Base-by-base conservation (phyloP, 2,888 invertebrate genomes). In the Cephus spinipes region DNA sequence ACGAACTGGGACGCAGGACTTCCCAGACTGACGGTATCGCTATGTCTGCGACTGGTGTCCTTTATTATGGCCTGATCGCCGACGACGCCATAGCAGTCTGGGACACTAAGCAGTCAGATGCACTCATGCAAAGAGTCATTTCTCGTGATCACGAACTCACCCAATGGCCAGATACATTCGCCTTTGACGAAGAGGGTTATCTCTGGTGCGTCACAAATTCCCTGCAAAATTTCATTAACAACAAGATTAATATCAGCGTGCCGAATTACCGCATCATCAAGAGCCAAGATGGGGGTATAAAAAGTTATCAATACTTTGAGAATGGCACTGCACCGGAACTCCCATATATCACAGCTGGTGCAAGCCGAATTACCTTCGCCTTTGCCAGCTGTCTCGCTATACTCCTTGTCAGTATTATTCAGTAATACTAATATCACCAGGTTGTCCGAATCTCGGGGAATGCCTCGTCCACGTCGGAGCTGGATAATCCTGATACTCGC, bases 1-100 rank as follows among this genome's bases (percentile, higher is more conserved):
- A 91, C 11, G 94, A 95, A 81, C 90, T 95, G 69, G 96, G 95
- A 0, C 86, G 91, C 0, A 95, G 95, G 87, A 90, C 92, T 0
- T 95, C 95, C 0, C 95, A 95, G 89, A 94, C 95, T 0, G 95
- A 95, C 85, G 96, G 96, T 0, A 95, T 96, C 95, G 93, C 94
- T 80, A 95, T 96, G 95, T 95, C 96, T 84, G 93, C 95, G 30
- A 92, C 92, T 31, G 96, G 96, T 3, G 89, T 94, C 9, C 92
- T 96, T 12, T 96, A 95, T 91, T 96, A 93, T 89, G 96, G 95
- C 71, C 92, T 96, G 35, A 90, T 96, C 77, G 94, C 94, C 76
- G 94, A 94, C 85, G 95, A 95, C 81, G 94, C 95, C 33, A 94
- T 96, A 75, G 94, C 94, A 23, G 94, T 93, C 91, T 96, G 96